These are phyloP conservation scores for Hoplostethus atlanticus DNA, from an alignment of 2,797 vertebrate species.

Conservation along the genomic window DNA sequence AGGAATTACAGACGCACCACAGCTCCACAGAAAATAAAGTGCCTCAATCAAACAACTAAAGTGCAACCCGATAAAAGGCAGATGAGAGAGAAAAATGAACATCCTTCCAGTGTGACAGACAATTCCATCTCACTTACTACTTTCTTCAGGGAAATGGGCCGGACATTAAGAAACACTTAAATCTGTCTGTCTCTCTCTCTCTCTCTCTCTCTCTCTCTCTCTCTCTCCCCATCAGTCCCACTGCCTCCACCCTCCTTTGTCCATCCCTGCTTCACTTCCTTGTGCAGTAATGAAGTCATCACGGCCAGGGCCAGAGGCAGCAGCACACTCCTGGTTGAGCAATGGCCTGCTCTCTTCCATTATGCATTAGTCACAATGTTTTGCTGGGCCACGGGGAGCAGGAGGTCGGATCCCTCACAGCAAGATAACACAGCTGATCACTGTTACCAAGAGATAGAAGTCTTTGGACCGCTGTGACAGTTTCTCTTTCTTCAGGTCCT, in stretches of 20 bases:
- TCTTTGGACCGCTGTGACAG: not conserved
- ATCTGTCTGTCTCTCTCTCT: not conserved
- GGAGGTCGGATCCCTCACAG: constrained; percentile 15
- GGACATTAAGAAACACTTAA: constrained; percentile 6
- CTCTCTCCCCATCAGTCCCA: not conserved
- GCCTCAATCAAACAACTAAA: not conserved
- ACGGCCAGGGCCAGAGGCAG: constrained; percentile 14
- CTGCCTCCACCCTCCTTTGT: not conserved
- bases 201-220: not conserved
- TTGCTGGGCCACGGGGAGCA: constrained; percentile 18
- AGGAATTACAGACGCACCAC: not conserved
- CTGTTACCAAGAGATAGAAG: not conserved
- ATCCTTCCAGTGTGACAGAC: not conserved
- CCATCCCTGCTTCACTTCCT: not conserved
- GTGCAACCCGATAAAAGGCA: not conserved
- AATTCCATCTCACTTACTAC: not conserved
- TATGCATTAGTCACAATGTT: constrained; percentile 44
- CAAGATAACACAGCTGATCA: not conserved
- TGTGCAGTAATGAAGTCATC: constrained; percentile 3
- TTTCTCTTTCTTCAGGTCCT: not conserved
- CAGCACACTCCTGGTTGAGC: constrained; percentile 1
- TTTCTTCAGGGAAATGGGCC: constrained; percentile 1
- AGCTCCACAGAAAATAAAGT: not conserved
- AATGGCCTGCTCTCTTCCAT: constrained; percentile 45
- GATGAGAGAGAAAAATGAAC: not conserved